These are phyloP conservation scores for Otus sunia DNA, from an alignment of 2,113 vertebrate species.

Conservation along the genomic window DNA sequence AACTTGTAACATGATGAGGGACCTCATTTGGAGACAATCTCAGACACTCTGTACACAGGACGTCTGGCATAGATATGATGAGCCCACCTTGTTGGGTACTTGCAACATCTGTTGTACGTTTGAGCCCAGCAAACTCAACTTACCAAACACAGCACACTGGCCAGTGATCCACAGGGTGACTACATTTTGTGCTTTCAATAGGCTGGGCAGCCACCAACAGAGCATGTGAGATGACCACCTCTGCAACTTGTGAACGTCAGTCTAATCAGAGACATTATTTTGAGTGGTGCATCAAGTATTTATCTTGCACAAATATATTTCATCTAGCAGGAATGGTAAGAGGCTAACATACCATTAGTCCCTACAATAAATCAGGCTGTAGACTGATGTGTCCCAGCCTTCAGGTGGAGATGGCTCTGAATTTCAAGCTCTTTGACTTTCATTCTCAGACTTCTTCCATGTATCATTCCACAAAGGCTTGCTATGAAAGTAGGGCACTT, in stretches of 20 bases:
- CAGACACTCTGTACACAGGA: neutral
- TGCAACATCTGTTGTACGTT: neutral
- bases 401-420: neutral
- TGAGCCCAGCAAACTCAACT: neutral
- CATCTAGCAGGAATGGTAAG: neutral
- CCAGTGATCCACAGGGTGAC: neutral
- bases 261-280: neutral
- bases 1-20: neutral
- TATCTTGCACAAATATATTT: neutral
- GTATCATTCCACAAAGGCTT: neutral
- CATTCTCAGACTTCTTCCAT: neutral
- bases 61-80: neutral
- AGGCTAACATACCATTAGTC: neutral
- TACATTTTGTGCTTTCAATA: neutral
- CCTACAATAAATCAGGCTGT: neutral
- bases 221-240: neutral
- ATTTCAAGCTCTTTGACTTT: neutral
- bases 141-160: neutral
- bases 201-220: neutral
- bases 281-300: neutral
- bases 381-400: neutral
- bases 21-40: neutral
- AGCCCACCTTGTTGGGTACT: neutral
- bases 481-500: neutral
- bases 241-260: neutral